Evolutionary conservation across 1,140 invertebrate genomes (phyloP), one percentile per base, ranked within the genome.

Genomic region (Diabrotica virgifera): DNA sequence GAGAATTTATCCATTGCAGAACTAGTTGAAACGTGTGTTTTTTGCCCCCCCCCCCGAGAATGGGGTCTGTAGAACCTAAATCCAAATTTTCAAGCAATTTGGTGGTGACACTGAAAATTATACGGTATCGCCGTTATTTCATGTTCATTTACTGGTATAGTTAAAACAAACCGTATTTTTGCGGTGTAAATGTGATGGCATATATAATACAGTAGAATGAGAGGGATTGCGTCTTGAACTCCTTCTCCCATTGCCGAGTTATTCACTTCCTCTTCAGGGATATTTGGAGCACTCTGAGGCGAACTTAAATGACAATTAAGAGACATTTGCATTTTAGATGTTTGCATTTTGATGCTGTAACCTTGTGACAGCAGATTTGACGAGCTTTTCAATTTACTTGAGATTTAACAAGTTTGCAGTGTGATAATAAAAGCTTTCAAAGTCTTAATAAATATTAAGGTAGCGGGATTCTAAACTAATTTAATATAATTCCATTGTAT

Each of bases 241-340:
- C 8, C 40, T 46, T 46, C 40, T 46, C 40, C n/a, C 40, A 10
- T 46, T n/a, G n/a, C 40, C 2, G n/a, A 46, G 40, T n/a, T n/a
- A 46, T 46, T 46, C 40, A 46, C 40, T 46, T 46, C 40, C 40
- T 46, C n/a, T 46, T 46, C 40, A 6, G 8, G 40, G n/a, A 46
- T 46, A 46, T 46, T 46, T 46, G 40, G 8, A 46, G 40, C 40
- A 46, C 40, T 46, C 40, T 46, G n/a, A 10, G 40, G 40, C 8
- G n/a, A 46, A 46, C 40, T 46, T 46, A 46, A 46, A 46, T 46
- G 40, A 46, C 40, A 46, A 46, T 46, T 46, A 46, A 46, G 40
- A 46, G 40, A 46, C 40, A 46, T 46, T 46, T 10, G 40, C 40
- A 46, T 46, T 46, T 46, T 46, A 46, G 40, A 46, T 46, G 40